Percentiles rank a stretch among this genome's conserved stretches.
These are phyloP conservation scores for Parthenolecanium corni DNA, from an alignment of 2,888 invertebrate genomes.

Conservation along the genomic window DNA sequence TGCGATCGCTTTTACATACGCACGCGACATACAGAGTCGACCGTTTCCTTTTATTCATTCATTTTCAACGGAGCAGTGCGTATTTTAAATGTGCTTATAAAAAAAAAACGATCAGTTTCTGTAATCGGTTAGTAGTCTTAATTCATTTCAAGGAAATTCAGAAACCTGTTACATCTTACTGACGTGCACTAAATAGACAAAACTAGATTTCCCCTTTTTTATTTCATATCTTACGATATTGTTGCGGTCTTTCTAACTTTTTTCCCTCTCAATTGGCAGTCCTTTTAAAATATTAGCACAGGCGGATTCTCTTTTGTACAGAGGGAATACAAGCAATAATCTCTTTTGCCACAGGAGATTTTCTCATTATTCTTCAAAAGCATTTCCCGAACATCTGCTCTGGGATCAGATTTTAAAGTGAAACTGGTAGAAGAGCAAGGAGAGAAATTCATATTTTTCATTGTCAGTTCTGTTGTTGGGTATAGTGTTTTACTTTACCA, in stretches of 20 bases:
- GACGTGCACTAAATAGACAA: slow-evolving; percentile 12
- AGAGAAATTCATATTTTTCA: too few relatives aligned
- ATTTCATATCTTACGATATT: slow-evolving; percentile 18
- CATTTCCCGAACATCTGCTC: too few relatives aligned
- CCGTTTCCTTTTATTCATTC: slow-evolving; percentile 26
- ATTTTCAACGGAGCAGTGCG: background rate
- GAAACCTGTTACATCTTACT: slow-evolving; percentile 26
- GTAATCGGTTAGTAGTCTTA: slow-evolving; percentile 26
- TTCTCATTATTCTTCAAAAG: too few relatives aligned
- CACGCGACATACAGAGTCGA: slow-evolving; percentile 29
- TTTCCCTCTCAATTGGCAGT: too few relatives aligned
- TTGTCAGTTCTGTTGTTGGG: too few relatives aligned
- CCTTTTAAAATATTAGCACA: too few relatives aligned
- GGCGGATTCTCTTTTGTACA: too few relatives aligned
- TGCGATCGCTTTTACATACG: slow-evolving; percentile 26
- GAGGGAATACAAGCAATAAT: too few relatives aligned
- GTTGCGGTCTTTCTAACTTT: background rate
- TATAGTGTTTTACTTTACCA: too few relatives aligned
- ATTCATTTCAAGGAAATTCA: slow-evolving; percentile 28
- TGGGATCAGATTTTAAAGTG: too few relatives aligned
- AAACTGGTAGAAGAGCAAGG: too few relatives aligned
- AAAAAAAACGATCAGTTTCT: slow-evolving; percentile 26
- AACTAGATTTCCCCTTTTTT: slow-evolving; percentile 26
- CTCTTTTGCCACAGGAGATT: too few relatives aligned
- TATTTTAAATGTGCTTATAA: background rate